Evolutionary conservation across 2,888 invertebrate species (phyloP), one percentile per base, ranked within the genome.

Genomic region (Hyles lineata): DNA sequence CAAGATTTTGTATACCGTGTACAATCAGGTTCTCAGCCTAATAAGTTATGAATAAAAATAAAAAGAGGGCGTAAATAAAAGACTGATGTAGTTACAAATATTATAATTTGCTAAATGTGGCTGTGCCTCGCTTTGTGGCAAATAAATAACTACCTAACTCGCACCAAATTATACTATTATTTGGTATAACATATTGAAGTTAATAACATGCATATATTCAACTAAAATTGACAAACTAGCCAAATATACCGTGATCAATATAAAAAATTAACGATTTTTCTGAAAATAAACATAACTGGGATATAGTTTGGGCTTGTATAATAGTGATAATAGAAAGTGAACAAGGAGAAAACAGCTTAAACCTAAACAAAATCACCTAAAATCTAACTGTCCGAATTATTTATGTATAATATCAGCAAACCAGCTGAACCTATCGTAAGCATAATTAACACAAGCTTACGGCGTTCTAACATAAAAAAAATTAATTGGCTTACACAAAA

Each of bases 71-170:
- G 3, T n/a, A 82, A 88, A 87, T 85, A 83, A 89, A 86, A 87
- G 73, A 79, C 74, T 67, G 75, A 82, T 88, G 88, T 90, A 89
- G 87, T 92, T 92, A 93, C 92, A 93, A 93, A 89, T 85, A 87
- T 86, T 89, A 89, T 93, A 90, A 82, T 88, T 83, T 80, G 79
- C 82, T 84, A 83, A 81, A 85, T 82, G 86, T 87, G 90, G 84
- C 85, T 89, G 87, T 85, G 86, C 77, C 77, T 76, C 76, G 78
- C 79, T 78, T 78, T 76, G 79, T 81, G 78, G 76, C 75, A 82
- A 87, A 86, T 81, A 86, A 81, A 80, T 78, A 82, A 82, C 77
- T 78, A 29, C 29, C 5, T 29, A 80, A 78, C 75, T 81, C 78
- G 83, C 87, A 87, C 85, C 84, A 79, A 84, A 83, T 79, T 82